These are phyloP conservation scores for Drosophila novamexicana DNA, from an alignment of 1,140 invertebrate genomes.

Conservation along the genomic window DNA sequence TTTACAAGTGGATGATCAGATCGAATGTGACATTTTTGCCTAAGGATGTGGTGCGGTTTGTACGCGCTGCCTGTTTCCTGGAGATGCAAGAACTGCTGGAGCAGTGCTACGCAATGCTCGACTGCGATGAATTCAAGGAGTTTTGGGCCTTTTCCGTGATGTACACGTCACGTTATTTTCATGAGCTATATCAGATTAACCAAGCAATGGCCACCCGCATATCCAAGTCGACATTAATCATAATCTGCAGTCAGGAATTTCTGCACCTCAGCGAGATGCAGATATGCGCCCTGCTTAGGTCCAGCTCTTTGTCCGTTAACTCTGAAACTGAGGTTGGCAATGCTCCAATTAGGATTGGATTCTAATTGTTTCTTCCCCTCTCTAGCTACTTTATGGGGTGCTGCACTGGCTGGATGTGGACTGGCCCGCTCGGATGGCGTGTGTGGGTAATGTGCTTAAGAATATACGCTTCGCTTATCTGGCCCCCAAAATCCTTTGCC, in stretches of 20 bases:
- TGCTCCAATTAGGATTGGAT: too few relatives aligned
- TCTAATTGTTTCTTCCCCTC: neutral
- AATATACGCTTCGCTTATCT: conserved; percentile 37
- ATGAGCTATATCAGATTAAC: conserved; percentile 1
- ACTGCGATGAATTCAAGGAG: conserved; percentile 5
- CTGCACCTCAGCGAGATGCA: conserved; percentile 23
- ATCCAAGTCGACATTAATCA: neutral
- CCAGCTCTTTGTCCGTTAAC: conserved; percentile 40
- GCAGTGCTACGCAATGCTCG: conserved; percentile 15
- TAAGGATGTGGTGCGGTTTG: neutral
- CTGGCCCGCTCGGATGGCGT: conserved; percentile 27
- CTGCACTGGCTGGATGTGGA: conserved; percentile 29
- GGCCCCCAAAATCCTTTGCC: conserved; percentile 31
- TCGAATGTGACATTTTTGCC: neutral
- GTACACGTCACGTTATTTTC: neutral
- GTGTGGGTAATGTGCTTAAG: conserved; percentile 2
- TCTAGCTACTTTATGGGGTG: conserved; percentile 26
- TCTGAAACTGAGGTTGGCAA: conserved; percentile 43
- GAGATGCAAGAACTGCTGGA: conserved; percentile 20
- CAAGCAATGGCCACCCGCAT: conserved; percentile 24
- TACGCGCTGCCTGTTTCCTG: conserved; percentile 14
- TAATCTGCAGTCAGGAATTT: conserved; percentile 27
- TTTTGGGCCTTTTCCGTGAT: conserved; percentile 27
- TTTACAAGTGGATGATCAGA: conserved; percentile 29
- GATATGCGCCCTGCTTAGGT: conserved; percentile 9